Base-by-base conservation (phyloP, 2,113 vertebrate genomes). In the Halcyon malimbica region DNA sequence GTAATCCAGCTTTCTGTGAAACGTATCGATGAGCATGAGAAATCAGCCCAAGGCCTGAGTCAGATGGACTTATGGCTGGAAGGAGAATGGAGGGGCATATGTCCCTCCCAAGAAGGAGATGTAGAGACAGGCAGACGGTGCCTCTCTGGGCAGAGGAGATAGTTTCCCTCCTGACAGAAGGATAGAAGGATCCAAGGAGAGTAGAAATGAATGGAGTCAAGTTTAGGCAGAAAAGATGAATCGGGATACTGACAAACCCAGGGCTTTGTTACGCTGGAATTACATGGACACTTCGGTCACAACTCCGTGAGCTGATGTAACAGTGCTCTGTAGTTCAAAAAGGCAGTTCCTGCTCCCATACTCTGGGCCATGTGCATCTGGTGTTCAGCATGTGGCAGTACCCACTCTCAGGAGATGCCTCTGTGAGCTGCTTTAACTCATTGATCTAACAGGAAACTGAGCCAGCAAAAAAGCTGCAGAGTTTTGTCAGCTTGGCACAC, bases 241-340 rank as follows among this genome's bases (percentile, higher is more conserved):
- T 64, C 65, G 56, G 63, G 44, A 12, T 51, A 23, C 48, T 39
- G 53, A 33, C n/a, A 86, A 46, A 74, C 28, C 33, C 46, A n/a
- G 51, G 70, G 42, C 39, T 93, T 79, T 64, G 44, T 41, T 75
- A 13, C 4, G 5, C 31, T 67, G 56, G 31, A 76, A 37, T 88
- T 46, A 31, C 11, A 1, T 0, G 5, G 51, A 54, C 25, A 8
- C 39, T 37, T 26, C 2, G 1, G 1, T 1, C 73, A 35, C 51
- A 44, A 0, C 33, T 77, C 69, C 33, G 68, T 42, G 73, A 65
- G 69, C 63, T 62, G 42, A 73, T 50, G 1, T 5, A 16, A 16
- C 44, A 51, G 64, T 33, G 65, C 70, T 78, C 44, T 89, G 69
- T 44, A 25, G 59, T 78, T 82, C 28, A 39, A 63, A 41, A 62